Conservation (phyloP, 2,888 invertebrate genomes). For the Cephus rjabovi region DNA sequence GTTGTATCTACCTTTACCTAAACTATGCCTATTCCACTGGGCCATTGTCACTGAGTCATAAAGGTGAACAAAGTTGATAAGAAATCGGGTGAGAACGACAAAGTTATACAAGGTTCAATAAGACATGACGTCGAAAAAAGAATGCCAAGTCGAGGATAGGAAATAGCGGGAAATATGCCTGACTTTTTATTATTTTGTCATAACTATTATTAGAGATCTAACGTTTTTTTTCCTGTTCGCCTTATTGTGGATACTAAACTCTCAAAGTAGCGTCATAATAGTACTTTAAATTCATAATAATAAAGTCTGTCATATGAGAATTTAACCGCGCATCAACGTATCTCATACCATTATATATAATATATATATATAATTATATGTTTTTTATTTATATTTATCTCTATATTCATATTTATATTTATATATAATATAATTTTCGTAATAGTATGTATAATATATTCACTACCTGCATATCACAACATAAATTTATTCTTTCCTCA, state of each 20-base stretch:
- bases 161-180: constrained; percentile 59
- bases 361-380: constrained; percentile 35
- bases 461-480: constrained; percentile 66
- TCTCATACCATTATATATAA: constrained; percentile 47
- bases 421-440: constrained; percentile 31
- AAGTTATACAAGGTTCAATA: constrained; percentile 13
- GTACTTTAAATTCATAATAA: constrained; percentile 60
- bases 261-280: constrained; percentile 60
- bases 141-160: constrained; percentile 28
- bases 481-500: constrained; percentile 54
- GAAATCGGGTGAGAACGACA: constrained; percentile 20
- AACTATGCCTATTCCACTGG: constrained; percentile 37
- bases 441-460: constrained; percentile 54
- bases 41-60: constrained; percentile 19
- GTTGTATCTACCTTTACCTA: constrained; percentile 50
- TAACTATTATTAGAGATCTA: constrained; percentile 60
- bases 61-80: constrained; percentile 8
- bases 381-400: constrained; percentile 41
- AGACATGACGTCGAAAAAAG: constrained; percentile 12
- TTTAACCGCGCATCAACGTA: constrained; percentile 55
- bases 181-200: constrained; percentile 53
- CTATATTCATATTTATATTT: constrained; percentile 20
- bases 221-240: constrained; percentile 37
- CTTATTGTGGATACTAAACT: constrained; percentile 56
- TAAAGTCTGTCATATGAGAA: constrained; percentile 62